Evolutionary conservation across 2,888 invertebrate species (phyloP), one percentile per base, ranked within the genome.

Genomic region (Chrysodeixis includens): DNA sequence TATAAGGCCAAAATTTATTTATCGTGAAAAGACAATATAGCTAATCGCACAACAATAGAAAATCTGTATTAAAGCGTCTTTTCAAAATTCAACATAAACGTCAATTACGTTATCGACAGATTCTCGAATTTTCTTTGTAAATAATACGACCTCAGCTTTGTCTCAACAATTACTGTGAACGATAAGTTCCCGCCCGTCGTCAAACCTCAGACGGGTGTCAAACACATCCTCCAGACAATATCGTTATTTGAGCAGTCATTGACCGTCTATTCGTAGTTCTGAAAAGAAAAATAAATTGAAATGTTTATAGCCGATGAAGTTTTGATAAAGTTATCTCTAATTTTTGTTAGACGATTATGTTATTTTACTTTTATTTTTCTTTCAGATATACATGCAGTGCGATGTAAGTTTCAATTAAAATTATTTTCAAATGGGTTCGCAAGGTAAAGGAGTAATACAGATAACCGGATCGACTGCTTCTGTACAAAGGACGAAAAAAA

Each of bases 171-270:
- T 55, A 57, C 59, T 65, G 35, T 26, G 54, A 30, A 30, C 30
- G 44, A 35, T 57, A 56, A 56, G 46, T 16, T 44, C 30, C 44
- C 26, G 51, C 4, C 69, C 63, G 56, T 62, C 56, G 62, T 76
- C 71, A 68, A 53, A 46, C 7, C 9, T 18, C 7, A 12, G 63
- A 69, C 75, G 56, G 46, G 56, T 71, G 76, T 70, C 69, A 56
- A 32, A 46, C 32, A 56, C 71, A 76, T 22, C 46, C 60, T 54
- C 51, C 57, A 62, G 46, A 56, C 32, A 44, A 16, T 55, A 16
- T 26, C 30, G 46, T 63, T 44, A 35, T 62, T 65, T 49, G 54
- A 35, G 53, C 63, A 66, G 20, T 22, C 46, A 10, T 16, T 46
- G 35, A 54, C 52, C 54, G 35, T 7, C 61, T 58, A 30, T 75